Base-by-base conservation (phyloP, 2,113 vertebrate species). In the Chrysochloris asiatica region DNA sequence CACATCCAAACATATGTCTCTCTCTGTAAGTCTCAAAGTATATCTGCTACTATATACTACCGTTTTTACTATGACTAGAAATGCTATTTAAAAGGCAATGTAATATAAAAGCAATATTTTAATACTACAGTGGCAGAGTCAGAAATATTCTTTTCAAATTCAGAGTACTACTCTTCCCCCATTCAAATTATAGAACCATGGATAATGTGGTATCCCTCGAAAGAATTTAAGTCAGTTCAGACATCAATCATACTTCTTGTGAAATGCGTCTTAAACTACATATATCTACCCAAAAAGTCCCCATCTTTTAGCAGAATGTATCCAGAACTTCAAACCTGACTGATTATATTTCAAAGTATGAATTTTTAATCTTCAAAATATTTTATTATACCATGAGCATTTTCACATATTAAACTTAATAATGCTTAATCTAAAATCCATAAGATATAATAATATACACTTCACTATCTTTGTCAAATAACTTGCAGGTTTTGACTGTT, bases 91-190 rank as follows among this genome's bases (percentile, higher is more conserved):
- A 83, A 83, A 83, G 48, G 36, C 33, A 90, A 78, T 9, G n/a
- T 38, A 45, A 63, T n/a, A 36, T 41, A 75, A 86, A 78, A 9
- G 19, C 4, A 85, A 4, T 30, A 71, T 76, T 82, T 90, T 56
- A 78, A 86, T 36, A 93, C 75, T 76, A 41, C 4, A 73, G 17
- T 50, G 43, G 38, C 48, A 91, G 69, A 72, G 61, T 9, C 33
- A 93, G 14, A 93, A 56, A 71, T 36, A 73, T 3, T 84, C 75
- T 80, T 52, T 81, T 87, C 52, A 79, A 89, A 83, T 86, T 82
- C 76, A 93, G 28, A 72, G 10, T 83, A 36, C 54, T 80, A 73
- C 38, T 79, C 19, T 82, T n/a, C 59, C 43, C 26, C 56, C 12
- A 54, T 86, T 67, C 43, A 75, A 1, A 76, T 79, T n/a, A 72